These are phyloP conservation scores for Bombus haemorrhoidalis DNA, from an alignment of 1,140 invertebrate species.

Conservation along the genomic window DNA sequence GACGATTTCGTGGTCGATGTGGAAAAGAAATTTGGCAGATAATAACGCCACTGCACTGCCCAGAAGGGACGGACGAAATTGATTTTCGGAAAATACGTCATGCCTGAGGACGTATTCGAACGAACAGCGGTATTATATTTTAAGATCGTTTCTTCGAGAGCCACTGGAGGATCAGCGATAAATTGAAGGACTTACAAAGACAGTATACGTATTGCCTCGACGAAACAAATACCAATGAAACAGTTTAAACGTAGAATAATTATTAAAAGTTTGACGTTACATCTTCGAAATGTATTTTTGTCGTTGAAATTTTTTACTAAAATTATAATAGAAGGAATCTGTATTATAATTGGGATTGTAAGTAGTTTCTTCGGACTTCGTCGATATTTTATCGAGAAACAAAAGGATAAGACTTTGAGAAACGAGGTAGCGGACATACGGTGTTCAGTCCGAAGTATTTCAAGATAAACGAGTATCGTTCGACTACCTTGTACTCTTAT, in stretches of 20 bases:
- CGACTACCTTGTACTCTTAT: slow-evolving; percentile 2
- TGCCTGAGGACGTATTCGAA: slow-evolving; percentile 32
- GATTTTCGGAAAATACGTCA: slow-evolving; percentile 69
- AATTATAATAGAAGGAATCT: not conserved
- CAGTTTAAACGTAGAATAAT: not conserved
- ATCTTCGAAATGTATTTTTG: not conserved
- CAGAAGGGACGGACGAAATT: slow-evolving; percentile 68
- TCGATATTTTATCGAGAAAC: slow-evolving; percentile 1
- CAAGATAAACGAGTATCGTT: slow-evolving; percentile 42
- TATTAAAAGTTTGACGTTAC: not conserved
- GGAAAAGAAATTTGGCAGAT: slow-evolving; percentile 47
- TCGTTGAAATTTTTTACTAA: not conserved
- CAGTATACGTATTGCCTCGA: not conserved
- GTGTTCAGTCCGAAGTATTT: slow-evolving; percentile 13
- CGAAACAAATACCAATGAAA: not conserved
- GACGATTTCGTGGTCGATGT: slow-evolving; percentile 16
- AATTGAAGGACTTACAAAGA: slow-evolving; percentile 51
- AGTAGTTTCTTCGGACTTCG: not conserved
- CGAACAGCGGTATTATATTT: slow-evolving; percentile 24
- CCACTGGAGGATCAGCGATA: slow-evolving; percentile 47
- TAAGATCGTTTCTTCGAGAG: slow-evolving; percentile 42
- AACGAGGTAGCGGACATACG: slow-evolving; percentile 43
- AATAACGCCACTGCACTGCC: slow-evolving; percentile 50
- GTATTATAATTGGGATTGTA: not conserved
- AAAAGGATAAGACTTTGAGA: slow-evolving; percentile 17